Percentiles rank a stretch among this genome's conserved stretches.
These are phyloP conservation scores for Melinopterus prodromus DNA, from an alignment of 2,888 invertebrate genomes.

Conservation along the genomic window DNA sequence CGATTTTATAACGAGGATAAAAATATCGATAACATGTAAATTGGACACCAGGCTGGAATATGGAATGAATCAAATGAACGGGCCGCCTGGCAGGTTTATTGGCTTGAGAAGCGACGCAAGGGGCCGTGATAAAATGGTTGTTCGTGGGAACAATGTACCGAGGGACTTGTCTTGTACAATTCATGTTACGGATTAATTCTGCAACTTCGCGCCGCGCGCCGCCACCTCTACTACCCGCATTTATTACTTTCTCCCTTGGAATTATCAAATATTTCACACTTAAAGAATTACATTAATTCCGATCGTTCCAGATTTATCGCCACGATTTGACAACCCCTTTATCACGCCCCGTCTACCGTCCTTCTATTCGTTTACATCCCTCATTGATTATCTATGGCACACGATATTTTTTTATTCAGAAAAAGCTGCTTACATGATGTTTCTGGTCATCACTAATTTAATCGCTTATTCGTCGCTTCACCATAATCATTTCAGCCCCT, in stretches of 20 bases:
- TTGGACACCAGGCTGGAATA: constrained; percentile 59
- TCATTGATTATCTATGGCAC: background rate
- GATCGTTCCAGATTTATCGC: background rate
- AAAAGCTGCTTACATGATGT: background rate
- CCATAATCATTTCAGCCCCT: too few species aligned
- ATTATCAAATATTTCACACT: constrained; percentile 34
- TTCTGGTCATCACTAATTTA: constrained; percentile 7
- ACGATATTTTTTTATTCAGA: constrained; percentile 6
- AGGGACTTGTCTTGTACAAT: constrained; percentile 57
- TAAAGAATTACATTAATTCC: constrained; percentile 29
- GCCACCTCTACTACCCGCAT: constrained; percentile 39
- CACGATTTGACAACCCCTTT: constrained; percentile 17
- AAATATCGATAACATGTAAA: constrained; percentile 63
- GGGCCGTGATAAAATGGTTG: constrained; percentile 59
- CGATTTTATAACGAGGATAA: constrained; percentile 60
- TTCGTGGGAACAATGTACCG: constrained; percentile 59
- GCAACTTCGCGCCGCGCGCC: constrained; percentile 37
- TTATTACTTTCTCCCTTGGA: constrained; percentile 39
- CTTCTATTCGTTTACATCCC: constrained; percentile 12
- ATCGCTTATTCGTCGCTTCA: too few species aligned
- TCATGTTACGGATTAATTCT: constrained; percentile 53
- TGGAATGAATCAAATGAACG: constrained; percentile 61
- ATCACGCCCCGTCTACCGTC: constrained; percentile 12
- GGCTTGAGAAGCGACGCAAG: constrained; percentile 50
- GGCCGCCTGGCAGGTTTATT: constrained; percentile 59